Base-by-base conservation (phyloP, 2,888 invertebrate genomes). In the Ceriagrion tenellum region DNA sequence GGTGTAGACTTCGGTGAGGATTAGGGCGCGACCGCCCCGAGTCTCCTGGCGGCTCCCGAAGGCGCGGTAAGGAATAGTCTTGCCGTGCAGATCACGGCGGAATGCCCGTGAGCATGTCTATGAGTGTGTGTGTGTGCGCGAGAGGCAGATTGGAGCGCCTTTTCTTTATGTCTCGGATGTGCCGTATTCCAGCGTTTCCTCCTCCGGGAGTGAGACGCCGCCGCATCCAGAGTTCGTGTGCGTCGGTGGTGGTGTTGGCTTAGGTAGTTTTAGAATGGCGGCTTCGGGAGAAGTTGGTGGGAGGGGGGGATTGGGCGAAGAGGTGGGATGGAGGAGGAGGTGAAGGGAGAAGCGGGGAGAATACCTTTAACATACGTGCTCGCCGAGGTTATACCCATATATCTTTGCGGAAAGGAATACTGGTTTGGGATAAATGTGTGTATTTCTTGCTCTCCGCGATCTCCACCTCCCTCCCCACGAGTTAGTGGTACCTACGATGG, bases 351-450 rank as follows among this genome's bases (percentile, higher is more conserved):
- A 35, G 89, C 88, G 88, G 35, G 89, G n/a, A 23, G 69, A 69
- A 81, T 81, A 81, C 35, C 81, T 81, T 81, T 81, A 35, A 30
- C 81, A 26, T 89, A 89, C 89, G 89, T 89, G 89, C 55, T n/a
- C 55, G 55, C 55, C 89, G 23, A 89, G 89, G 55, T 55, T 55
- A 89, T 89, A 55, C 89, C 55, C 55, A n/a, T 55, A 55, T 55
- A 81, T 81, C 81, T 81, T 59, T 35, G 35, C 81, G 81, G 81
- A 81, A 81, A 35, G 81, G 81, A 81, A 81, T 81, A 81, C 89
- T 89, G 89, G 55, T 55, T 89, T 55, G 55, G 89, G 89, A 89
- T 89, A 89, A 89, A 89, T 89, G 81, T 81, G 81, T 81, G 81
- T 35, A 89, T 89, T 89, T 89, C 89, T 47, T 89, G n/a, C 55